Evolutionary conservation across 2,888 invertebrate species (phyloP).

Genomic region (Apotomis betuletana): DNA sequence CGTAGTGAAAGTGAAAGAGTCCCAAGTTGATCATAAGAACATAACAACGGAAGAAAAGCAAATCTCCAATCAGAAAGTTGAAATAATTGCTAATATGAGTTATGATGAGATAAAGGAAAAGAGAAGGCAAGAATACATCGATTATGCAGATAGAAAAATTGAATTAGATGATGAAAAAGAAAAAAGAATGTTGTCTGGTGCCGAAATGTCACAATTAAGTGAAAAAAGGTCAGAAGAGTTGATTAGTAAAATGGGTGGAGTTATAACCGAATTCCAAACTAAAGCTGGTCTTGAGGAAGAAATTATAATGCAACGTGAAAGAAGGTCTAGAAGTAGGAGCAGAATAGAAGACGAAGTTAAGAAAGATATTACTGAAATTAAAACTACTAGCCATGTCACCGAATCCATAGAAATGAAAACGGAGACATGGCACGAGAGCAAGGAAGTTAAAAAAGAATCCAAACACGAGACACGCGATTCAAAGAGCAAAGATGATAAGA

Average conservation of each 20-base stretch:
- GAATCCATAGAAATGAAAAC: constrained; percentile 25
- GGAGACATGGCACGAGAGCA: constrained; percentile 47
- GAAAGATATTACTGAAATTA: constrained; percentile 48
- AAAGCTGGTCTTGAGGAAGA: constrained; percentile 61
- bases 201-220: constrained; percentile 71
- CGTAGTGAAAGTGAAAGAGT: constrained; percentile 9
- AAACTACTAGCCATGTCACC: constrained; percentile 43
- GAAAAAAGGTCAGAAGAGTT: constrained; percentile 68
- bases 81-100: constrained; percentile 33
- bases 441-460: constrained; percentile 52
- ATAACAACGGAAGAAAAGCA: constrained; percentile 41
- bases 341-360: constrained; percentile 62
- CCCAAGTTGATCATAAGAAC: constrained; percentile 15
- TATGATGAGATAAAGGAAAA: constrained; percentile 1
- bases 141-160: background rate
- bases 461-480: constrained; percentile 50
- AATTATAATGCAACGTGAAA: constrained; percentile 45
- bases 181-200: constrained; percentile 56
- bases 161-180: constrained; percentile 39
- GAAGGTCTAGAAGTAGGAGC: constrained; percentile 64
- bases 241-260: constrained; percentile 69
- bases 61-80: constrained; percentile 2
- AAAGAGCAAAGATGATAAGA: constrained; percentile 55
- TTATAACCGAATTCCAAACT: constrained; percentile 71
- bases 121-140: constrained; percentile 11